These are phyloP conservation scores for Cheirogaleus medius DNA, from an alignment of 2,113 vertebrate genomes.

Conservation along the genomic window DNA sequence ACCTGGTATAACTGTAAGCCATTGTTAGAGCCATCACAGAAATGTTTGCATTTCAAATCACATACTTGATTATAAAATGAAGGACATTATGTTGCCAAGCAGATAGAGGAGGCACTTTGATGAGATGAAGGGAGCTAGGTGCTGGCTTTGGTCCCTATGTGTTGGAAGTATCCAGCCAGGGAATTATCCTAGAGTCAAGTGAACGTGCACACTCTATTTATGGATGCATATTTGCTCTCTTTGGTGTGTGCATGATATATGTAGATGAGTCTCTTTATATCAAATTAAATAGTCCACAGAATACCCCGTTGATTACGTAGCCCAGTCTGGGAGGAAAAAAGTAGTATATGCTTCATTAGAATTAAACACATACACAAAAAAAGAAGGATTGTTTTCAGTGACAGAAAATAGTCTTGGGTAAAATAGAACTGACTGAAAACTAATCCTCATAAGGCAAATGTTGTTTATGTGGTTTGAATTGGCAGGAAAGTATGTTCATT, in stretches of 20 bases:
- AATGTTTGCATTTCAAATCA: not conserved
- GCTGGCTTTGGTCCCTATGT: not conserved
- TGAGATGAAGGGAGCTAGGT: constrained; percentile 19
- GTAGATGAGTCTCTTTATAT: not conserved
- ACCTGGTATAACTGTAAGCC: not conserved
- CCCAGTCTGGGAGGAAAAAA: not conserved
- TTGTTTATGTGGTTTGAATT: not conserved
- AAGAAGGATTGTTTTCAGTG: not conserved
- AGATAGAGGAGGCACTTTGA: not conserved
- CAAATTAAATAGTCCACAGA: not conserved
- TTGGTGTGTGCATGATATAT: not conserved
- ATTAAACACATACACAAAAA: not conserved
- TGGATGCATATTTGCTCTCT: not conserved
- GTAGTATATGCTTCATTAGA: not conserved
- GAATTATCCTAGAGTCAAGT: not conserved
- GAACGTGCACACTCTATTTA: not conserved
- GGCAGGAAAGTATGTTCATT: not conserved
- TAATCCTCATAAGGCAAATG: not conserved
- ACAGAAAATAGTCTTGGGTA: not conserved
- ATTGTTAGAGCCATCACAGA: not conserved
- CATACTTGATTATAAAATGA: not conserved
- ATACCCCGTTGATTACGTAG: not conserved
- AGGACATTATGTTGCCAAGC: not conserved
- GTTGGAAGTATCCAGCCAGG: not conserved
- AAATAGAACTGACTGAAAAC: not conserved